phyloP scores from a whole-genome alignment of 2,113 vertebrate genomes.

The Marmota monax region DNA sequence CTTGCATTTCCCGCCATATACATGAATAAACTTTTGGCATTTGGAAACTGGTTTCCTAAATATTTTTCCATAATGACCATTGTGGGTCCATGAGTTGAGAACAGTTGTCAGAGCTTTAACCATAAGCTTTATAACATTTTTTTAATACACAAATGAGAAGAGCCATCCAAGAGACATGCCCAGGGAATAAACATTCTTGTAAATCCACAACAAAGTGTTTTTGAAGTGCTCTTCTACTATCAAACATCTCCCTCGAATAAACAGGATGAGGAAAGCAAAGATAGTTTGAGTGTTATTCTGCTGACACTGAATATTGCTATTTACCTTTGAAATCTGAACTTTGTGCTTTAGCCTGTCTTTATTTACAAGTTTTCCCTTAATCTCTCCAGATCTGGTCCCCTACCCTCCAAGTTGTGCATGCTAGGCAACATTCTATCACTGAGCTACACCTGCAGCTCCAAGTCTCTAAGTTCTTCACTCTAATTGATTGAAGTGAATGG shows the following conservation, averaged over 20 bases:
- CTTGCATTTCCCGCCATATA: not conserved
- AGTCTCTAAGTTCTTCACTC: not conserved
- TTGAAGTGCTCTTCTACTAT: not conserved
- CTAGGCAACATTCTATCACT: not conserved
- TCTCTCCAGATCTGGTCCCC: too few species aligned
- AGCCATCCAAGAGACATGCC: not conserved
- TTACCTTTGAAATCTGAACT: conserved; percentile 33
- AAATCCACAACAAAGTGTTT: conserved; percentile 7
- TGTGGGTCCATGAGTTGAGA: not conserved
- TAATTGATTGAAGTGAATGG: not conserved
- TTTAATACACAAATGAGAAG: conserved; percentile 10
- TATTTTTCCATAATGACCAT: not conserved
- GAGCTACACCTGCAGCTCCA: not conserved
- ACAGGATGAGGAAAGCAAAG: not conserved
- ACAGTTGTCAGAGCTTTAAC: not conserved
- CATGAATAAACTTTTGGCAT: not conserved
- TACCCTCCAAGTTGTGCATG: not conserved
- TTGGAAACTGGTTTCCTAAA: not conserved
- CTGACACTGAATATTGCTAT: not conserved
- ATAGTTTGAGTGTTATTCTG: not conserved
- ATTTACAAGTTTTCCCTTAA: not conserved
- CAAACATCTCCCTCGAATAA: not conserved
- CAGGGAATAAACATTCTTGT: not conserved
- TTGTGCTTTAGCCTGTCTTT: not conserved
- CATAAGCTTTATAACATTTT: not conserved